Evolutionary conservation across 30 jellyfish, hydroid and myxozoan species (phyloP).

Genomic region (Catostylus mosaicus): DNA sequence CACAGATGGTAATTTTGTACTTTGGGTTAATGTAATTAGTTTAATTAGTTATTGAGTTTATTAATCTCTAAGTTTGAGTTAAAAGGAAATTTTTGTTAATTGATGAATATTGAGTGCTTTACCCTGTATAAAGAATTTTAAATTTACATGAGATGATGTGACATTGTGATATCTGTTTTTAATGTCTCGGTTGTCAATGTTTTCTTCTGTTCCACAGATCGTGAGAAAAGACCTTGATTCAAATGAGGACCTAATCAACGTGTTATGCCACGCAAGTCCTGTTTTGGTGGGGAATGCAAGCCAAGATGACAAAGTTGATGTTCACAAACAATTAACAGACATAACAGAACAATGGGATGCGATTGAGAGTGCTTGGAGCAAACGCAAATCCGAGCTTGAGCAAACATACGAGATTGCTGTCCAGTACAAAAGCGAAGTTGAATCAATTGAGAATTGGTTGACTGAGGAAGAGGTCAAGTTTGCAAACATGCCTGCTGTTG

Average conservation of each 20-base stretch:
- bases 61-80: too few relatives aligned
- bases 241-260: slow-evolving; percentile 87
- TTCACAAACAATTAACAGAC: slow-evolving; percentile 88
- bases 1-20: too few relatives aligned
- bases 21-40: too few relatives aligned
- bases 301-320: slow-evolving; percentile 89
- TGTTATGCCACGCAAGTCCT: slow-evolving; percentile 89
- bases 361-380: slow-evolving; percentile 88
- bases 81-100: too few relatives aligned
- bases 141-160: neutral
- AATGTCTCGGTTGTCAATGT: too few relatives aligned
- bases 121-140: too few relatives aligned
- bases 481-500: slow-evolving; percentile 60
- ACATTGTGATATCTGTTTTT: neutral
- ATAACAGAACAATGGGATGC: slow-evolving; percentile 98
- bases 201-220: slow-evolving; percentile 23
- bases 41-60: too few relatives aligned
- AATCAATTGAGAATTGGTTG: slow-evolving; percentile 82
- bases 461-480: slow-evolving; percentile 72
- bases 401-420: slow-evolving; percentile 72
- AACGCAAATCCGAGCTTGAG: slow-evolving; percentile 79
- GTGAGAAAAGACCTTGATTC: slow-evolving; percentile 79
- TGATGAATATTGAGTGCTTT: too few relatives aligned
- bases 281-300: slow-evolving; percentile 91
- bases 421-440: slow-evolving; percentile 73